Evolutionary conservation across 1,140 invertebrate genomes (phyloP).

Genomic region (Argopecten irradians): DNA sequence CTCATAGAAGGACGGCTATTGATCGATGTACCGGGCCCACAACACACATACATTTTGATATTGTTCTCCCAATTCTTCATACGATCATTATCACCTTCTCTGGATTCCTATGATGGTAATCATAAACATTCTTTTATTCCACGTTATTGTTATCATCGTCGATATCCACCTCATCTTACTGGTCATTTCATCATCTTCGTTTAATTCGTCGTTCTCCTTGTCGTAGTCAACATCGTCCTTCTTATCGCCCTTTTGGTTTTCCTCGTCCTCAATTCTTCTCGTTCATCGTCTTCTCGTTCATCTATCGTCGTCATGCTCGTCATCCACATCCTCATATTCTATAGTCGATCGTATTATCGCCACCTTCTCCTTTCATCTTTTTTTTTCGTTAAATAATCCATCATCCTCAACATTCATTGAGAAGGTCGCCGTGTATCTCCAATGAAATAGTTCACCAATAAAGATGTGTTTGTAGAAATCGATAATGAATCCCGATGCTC

Average conservation of each 20-base stretch:
- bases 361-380: neutral
- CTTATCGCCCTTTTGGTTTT: neutral
- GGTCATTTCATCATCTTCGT: neutral
- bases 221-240: neutral
- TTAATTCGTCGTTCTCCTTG: neutral
- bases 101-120: too few relatives aligned
- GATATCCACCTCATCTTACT: neutral
- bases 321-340: neutral
- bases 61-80: neutral
- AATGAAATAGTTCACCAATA: neutral
- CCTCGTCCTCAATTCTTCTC: neutral
- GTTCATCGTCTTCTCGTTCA: neutral
- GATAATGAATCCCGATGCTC: neutral
- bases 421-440: neutral
- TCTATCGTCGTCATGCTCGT: neutral
- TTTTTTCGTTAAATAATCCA: neutral
- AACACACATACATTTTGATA: neutral
- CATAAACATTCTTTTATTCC: too few relatives aligned
- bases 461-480: neutral
- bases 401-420: neutral
- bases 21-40: neutral
- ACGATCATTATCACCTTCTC: too few relatives aligned
- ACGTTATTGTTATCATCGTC: neutral
- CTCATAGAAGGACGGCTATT: neutral
- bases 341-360: too few relatives aligned